Conservation (phyloP, 2,113 vertebrate species). For the Sceloporus undulatus region DNA sequence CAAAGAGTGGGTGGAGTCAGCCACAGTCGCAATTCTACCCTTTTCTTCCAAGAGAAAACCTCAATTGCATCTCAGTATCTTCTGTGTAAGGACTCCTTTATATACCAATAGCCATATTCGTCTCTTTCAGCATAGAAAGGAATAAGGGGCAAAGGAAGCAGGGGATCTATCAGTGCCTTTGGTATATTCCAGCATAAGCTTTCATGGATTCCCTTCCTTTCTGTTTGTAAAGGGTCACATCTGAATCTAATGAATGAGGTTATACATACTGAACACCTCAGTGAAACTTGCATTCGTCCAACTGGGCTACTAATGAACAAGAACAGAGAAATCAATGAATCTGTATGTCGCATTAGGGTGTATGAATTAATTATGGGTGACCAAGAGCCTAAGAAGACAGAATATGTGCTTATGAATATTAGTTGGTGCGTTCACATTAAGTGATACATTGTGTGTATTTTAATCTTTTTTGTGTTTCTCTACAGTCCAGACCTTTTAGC, state of each 20-base stretch:
- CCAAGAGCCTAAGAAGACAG: background rate
- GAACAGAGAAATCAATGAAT: background rate
- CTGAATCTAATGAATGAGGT: background rate
- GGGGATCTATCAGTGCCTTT: no score
- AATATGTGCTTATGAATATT: background rate
- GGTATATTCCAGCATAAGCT: no score
- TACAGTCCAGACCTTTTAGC: constrained; percentile 93
- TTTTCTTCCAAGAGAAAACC: background rate
- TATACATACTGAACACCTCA: no score
- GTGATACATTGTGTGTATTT: rapidly evolving
- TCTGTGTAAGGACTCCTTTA: background rate
- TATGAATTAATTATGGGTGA: background rate
- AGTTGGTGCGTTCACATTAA: background rate
- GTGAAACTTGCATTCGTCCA: background rate
- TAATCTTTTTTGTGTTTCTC: constrained; percentile 74
- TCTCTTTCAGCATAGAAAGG: no score
- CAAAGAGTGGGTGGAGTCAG: background rate
- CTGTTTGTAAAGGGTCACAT: background rate
- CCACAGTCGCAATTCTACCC: background rate
- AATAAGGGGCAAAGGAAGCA: no score
- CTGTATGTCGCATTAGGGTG: background rate
- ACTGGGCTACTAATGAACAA: background rate
- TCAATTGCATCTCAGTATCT: background rate
- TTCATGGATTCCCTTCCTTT: background rate
- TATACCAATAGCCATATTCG: no score